Evolutionary conservation across 2,888 invertebrate genomes (phyloP).

Genomic region (Cheilosia impressa): DNA sequence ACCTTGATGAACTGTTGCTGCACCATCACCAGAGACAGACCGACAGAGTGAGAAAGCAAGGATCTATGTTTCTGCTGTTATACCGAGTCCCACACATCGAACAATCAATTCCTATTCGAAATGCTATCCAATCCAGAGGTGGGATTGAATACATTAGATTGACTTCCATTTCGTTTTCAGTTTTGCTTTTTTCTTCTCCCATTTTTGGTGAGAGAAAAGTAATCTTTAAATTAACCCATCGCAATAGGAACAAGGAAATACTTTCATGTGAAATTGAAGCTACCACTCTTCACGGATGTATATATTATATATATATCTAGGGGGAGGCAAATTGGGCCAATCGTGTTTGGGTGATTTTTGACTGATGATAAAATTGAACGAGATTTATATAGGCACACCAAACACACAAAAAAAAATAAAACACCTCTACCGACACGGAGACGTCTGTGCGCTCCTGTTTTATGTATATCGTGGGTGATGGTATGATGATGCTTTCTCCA

Average conservation of each 20-base stretch:
- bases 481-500: conserved; percentile 48
- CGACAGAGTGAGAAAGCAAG: conserved; percentile 24
- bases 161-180: conserved; percentile 36
- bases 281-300: conserved; percentile 4
- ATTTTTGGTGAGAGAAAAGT: conserved; percentile 16
- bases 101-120: conserved; percentile 59
- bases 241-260: conserved; percentile 56
- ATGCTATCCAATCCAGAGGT: conserved; percentile 17
- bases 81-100: conserved; percentile 49
- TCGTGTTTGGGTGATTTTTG: conserved; percentile 72
- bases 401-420: not conserved
- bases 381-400: conserved; percentile 51
- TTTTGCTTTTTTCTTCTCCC: conserved; percentile 3
- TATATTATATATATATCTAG: not conserved
- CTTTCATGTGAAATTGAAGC: conserved; percentile 58
- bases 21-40: conserved; percentile 23
- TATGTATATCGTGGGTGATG: conserved; percentile 32
- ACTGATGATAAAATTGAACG: conserved; percentile 67
- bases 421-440: conserved; percentile 26
- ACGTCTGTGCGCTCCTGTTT: conserved; percentile 52
- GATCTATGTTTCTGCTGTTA: not conserved
- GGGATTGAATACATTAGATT: conserved; percentile 23
- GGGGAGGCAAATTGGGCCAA: conserved; percentile 59
- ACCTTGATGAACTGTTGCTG: conserved; percentile 68
- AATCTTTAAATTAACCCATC: conserved; percentile 55